Evolutionary conservation across 2,888 invertebrate species (phyloP).

Genomic region (Autographa gamma): DNA sequence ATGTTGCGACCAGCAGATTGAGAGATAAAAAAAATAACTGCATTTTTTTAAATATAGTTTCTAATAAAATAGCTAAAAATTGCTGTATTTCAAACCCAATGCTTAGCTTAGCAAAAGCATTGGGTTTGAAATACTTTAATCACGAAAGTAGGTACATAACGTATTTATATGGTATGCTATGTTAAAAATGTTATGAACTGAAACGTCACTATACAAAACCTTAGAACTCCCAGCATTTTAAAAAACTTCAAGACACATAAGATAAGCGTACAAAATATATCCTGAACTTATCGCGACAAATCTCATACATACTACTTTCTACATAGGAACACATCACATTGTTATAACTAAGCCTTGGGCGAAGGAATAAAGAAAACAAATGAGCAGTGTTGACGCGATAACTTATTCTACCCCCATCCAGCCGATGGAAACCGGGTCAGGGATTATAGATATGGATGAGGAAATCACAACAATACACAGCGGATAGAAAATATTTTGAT

Average conservation of each 20-base stretch:
- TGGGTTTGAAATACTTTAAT: too few species aligned
- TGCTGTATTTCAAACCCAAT: too few species aligned
- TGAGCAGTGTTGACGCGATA: constrained; percentile 21
- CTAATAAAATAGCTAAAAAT: too few species aligned
- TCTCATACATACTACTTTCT: neutral
- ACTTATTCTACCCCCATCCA: constrained; percentile 50
- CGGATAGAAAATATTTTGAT: constrained; percentile 19
- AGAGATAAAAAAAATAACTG: too few species aligned
- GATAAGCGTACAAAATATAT: neutral
- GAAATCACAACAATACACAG: constrained; percentile 47
- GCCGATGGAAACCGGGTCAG: constrained; percentile 47
- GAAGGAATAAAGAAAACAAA: constrained; percentile 7
- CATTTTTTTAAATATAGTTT: too few species aligned
- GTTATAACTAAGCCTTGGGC: neutral
- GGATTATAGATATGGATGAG: constrained; percentile 46
- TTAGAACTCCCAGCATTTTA: too few species aligned
- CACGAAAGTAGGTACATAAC: too few species aligned
- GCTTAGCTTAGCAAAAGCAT: too few species aligned
- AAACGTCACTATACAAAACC: too few species aligned
- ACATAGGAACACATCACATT: neutral
- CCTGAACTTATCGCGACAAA: neutral
- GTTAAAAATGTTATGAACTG: too few species aligned
- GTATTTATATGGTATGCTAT: too few species aligned
- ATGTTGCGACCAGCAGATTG: too few species aligned
- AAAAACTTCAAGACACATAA: neutral